Base-by-base conservation (phyloP, 2,797 vertebrate species). In the Eleutherodactylus coqui region DNA sequence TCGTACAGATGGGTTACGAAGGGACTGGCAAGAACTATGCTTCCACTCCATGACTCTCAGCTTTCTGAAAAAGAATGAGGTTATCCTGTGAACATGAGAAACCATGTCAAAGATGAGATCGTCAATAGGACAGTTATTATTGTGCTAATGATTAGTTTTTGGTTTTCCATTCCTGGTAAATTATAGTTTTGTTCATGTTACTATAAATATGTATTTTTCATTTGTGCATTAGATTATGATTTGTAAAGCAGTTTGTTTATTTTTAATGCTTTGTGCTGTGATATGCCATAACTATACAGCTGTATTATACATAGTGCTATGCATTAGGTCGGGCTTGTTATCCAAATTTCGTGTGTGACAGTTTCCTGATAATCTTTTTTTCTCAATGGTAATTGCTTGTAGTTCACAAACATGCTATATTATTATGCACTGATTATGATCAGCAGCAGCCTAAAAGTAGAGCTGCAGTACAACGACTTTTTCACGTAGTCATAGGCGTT, bases 1-100 rank as follows among this genome's bases (percentile, higher is more conserved):
- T 34, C 75, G 85, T 82, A 84, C 86, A 89, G 86, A 88, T 88
- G 88, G 85, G 83, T 51, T 49, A 83, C 32, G 24, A 64, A 16
- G 38, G 41, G 64, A 24, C 80, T 49, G 64, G 85, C 72, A 60
- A 36, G 16, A 24, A n/a, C 21, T 75, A 41, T 24, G 32, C 60
- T 43, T 24, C 24, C 6, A 21, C 29, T 64, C 76, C 64, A 0
- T 58, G 49, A 36, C 17, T 51, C 19, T 55, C 38, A 29, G 36
- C 38, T 17, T 79, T 82, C 34, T 77, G 72, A n/a, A 60, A 55
- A n/a, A 34, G 45, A 36, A 11, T 45, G 27, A n/a, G n/a, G 7
- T 49, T 82, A 53, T 34, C 34, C 36, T 24, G 69, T 58, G 85
- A 47, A 32, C 16, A 62, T 76, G 47, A 17, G n/a, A 45, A 45